Evolutionary conservation across 2,888 invertebrate genomes (phyloP), one percentile per base, ranked within the genome.

Genomic region (Tineola bisselliella): DNA sequence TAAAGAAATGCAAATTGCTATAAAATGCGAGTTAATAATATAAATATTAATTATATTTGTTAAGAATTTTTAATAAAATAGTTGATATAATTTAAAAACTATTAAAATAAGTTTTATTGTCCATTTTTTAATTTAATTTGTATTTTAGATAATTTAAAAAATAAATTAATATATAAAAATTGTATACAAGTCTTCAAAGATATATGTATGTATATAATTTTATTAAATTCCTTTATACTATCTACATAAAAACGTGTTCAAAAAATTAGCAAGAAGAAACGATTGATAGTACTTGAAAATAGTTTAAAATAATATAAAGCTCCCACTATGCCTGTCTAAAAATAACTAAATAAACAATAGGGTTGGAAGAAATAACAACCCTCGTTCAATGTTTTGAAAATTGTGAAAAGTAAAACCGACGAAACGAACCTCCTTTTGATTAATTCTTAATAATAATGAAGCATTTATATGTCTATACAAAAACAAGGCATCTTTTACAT

Each of bases 1-100:
- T 5, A 11, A 19, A 19, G 56, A 56, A 56, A 56, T 56, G 56
- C 56, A 56, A 56, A 56, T 19, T 56, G 19, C n/a, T n/a, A 56
- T 56, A 30, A 56, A 56, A 56, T 56, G 56, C 56, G 19, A 30
- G 30, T 17, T 48, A 17, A 18, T 48, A 18, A 48, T 18, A 11
- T 38, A n/a, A 38, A 6, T 38, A 6, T 2, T 38, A 38, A 38
- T 12, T 3, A 38, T 2, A 38, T 38, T 31, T 31, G 6, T 31
- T 31, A 10, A 5, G 10, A 31, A 31, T 31, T n/a, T 31, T 31
- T 31, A 31, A 12, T n/a, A n/a, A 38, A 6, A 6, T 38, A 38
- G 38, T 2, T 6, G 1, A 38, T 38, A 38, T 12, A 12, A 38
- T 38, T 38, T 38, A 6, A 38, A 31, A 10, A 31, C 10, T 31